Conservation (phyloP, 2,888 invertebrate species). For the Lasioglossum pauxillum region DNA sequence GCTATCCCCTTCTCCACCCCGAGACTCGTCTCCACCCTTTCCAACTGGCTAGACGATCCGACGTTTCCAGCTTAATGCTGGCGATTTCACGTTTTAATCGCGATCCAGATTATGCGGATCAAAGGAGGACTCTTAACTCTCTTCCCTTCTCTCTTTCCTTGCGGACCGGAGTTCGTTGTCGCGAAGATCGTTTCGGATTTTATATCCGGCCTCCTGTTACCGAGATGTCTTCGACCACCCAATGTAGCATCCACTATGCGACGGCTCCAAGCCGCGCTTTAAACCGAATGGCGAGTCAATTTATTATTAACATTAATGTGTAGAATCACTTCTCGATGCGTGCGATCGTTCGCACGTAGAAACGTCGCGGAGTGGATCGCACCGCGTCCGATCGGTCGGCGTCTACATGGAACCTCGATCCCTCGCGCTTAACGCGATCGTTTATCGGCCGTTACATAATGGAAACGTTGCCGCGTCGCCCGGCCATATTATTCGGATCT, state of each 20-base stretch:
- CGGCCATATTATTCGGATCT: conserved; percentile 74
- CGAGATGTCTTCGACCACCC: neutral
- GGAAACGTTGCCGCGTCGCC: conserved; percentile 63
- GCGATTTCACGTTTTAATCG: conserved; percentile 70
- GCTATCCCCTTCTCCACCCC: conserved; percentile 46
- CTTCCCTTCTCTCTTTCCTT: neutral
- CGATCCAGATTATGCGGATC: conserved; percentile 55
- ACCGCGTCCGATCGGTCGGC: conserved; percentile 2
- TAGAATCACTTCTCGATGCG: neutral
- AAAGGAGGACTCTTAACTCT: neutral
- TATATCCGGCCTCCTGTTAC: neutral
- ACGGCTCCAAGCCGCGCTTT: neutral
- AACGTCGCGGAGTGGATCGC: neutral
- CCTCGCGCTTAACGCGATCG: conserved; percentile 55
- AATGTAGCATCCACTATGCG: neutral
- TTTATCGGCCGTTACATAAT: conserved; percentile 61
- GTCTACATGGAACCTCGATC: conserved; percentile 23
- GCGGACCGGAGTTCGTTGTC: neutral
- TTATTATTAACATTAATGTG: neutral
- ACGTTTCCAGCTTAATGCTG: conserved; percentile 60
- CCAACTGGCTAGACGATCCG: conserved; percentile 44
- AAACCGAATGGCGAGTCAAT: neutral
- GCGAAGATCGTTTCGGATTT: neutral
- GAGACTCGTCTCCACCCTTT: conserved; percentile 56
- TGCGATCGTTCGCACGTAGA: neutral